Base-by-base conservation (phyloP, 1,140 invertebrate genomes). In the Drosophila equinoxialis region DNA sequence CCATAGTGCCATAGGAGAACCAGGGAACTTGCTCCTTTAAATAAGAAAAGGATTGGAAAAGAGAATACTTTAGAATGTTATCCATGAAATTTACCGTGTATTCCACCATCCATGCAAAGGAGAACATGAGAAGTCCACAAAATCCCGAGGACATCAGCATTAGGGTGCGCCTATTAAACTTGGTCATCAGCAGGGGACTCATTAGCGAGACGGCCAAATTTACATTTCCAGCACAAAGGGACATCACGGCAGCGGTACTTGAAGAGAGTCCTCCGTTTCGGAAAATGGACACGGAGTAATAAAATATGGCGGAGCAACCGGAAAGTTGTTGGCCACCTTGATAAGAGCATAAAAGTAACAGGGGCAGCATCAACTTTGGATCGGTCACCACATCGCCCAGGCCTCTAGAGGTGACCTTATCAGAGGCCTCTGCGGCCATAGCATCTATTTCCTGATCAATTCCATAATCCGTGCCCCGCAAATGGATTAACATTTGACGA, bases 241-340 rank as follows among this genome's bases (percentile, higher is more conserved):
- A 96, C 2, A 95, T 95, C 78, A 94, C 94, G 81, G 95, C 93
- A 26, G 94, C 93, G 13, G 91, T 91, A 13, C 77, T 55, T 13
- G 90, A 63, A 1, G 92, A 93, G 8, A 96, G 81, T 0, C 94
- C 94, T 39, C 95, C 95, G 20, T 74, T 81, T 70, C 92, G 69
- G 78, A 96, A 96, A 68, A 96, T 96, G 1, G 87, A 84, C 3
- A 94, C 94, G 0, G 96, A 96, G 82, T 96, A 97, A 82, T 94
- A 96, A 90, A 96, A 96, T 3, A 97, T 94, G 63, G 96, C 96
- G 91, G 97, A 98, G 62, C 97, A 97, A 51, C 97, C 97, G 73
- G 95, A 95, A 51, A 97, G 94, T 92, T 98, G 97, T 91, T 98
- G 97, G 0, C 96, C 96, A 39, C 94, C 94, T 92, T 97, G 96